These are phyloP conservation scores for Mycetomoellerius zeteki DNA, from an alignment of 1,140 invertebrate species.

Conservation along the genomic window DNA sequence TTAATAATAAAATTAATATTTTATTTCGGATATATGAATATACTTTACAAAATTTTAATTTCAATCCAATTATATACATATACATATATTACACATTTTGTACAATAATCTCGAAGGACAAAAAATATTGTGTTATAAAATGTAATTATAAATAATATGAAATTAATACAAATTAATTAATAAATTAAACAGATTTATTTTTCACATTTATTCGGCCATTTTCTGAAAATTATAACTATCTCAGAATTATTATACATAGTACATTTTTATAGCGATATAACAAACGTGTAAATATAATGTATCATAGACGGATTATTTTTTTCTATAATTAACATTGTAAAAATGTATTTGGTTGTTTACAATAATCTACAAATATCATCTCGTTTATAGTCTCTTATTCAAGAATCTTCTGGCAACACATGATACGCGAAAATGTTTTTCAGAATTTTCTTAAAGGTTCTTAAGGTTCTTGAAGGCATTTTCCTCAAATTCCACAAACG, in stretches of 20 bases:
- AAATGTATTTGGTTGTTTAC: not conserved
- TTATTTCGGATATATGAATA: not conserved
- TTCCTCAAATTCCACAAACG: conserved; percentile 40
- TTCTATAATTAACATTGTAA: not conserved
- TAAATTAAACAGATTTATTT: not conserved
- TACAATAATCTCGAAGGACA: not conserved
- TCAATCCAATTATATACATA: not conserved
- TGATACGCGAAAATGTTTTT: not conserved
- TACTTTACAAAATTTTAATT: not conserved
- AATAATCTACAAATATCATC: not conserved
- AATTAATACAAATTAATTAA: not conserved
- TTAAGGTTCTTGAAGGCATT: no score
- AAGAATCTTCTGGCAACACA: not conserved
- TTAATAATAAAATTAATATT: not conserved
- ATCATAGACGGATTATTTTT: not conserved
- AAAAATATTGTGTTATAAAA: not conserved
- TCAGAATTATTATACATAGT: not conserved
- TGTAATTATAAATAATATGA: not conserved
- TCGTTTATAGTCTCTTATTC: not conserved
- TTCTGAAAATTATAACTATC: not conserved
- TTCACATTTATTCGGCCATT: not conserved
- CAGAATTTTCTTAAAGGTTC: conserved; percentile 11
- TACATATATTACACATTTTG: no score
- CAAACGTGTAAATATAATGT: not conserved
- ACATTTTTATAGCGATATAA: not conserved